Base-by-base conservation (phyloP, 2,113 vertebrate genomes). In the Malurus melanocephalus region DNA sequence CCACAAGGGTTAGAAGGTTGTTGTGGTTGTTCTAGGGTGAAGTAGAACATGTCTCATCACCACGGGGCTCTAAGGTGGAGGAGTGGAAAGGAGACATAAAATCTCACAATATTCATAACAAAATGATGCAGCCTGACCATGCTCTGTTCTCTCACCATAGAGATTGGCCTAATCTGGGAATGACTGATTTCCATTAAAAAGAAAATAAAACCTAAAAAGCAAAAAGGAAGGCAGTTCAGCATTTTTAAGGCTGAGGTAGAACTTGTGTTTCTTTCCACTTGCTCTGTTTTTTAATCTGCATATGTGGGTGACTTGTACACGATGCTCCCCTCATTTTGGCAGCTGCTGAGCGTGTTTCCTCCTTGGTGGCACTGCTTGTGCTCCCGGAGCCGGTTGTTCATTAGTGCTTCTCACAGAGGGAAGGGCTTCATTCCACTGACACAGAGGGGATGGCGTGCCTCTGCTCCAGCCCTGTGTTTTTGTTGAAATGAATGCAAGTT, bases 361-460 rank as follows among this genome's bases (percentile, higher is more conserved):
- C 49, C 33, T 38, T 38, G 9, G 18, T 40, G 57, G 15, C 12
- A 32, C 3, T 2, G 14, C 20, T 45, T 20, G 32, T 18, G 4
- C 53, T 79, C 21, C 42, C 32, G 64, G 48, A 85, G 48, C 49
- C 88, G 28, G 8, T 10, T 46, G 26, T 42, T 14, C 35, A 2
- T 27, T n/a, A 32, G 16, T 5, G 1, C 1, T 30, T 5, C 0
- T 56, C 42, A 48, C 0, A 1, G 18, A 61, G 53, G 46, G 33
- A 42, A 78, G 10, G 28, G 28, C 13, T 80, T 51, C 6, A 52
- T 72, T 60, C 81, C 46, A 17, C 46, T 13, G 12, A 9, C 10
- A 26, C 32, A 74, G 35, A 51, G 61, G n/a, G 26, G 45, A 40
- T 60, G 60, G 42, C 1, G 0, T 57, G 59, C 33, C 32, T 77